Base-by-base conservation (phyloP, 1,140 invertebrate species). In the Drosophila biarmipes region DNA sequence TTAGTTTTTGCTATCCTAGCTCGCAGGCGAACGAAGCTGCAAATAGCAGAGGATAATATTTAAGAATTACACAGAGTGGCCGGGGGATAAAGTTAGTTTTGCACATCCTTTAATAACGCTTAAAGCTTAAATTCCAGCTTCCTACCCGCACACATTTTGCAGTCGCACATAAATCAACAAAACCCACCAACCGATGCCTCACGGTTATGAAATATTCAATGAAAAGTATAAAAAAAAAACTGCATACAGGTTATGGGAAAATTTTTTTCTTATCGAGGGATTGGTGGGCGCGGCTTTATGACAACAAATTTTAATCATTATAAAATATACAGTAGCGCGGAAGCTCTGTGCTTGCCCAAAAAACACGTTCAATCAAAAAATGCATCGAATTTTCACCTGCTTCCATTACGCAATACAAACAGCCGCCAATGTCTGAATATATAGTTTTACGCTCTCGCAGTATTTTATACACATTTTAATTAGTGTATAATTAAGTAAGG, bases 221-320 rank as follows among this genome's bases (percentile, higher is more conserved):
- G 35, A 34, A 64, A 63, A 42, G 14, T 2, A 12, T 21, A 67
- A 40, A 64, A 27, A 59, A 63, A 63, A 63, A 34, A 2, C 34
- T 2, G 8, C 17, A 6, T 27, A 37, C 35, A 35, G 35, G 14
- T 24, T 53, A 52, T 61, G 27, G 58, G 15, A 24, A 51, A 24
- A 51, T 42, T 42, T 34, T 43, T 43, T 43, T 43, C 21, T 10
- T 43, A 14, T 12, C 1, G 34, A 4, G 15, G 27, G 11, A 15
- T 17, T 42, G 17, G 27, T 19, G n/a, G 43, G 35, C 19, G 27
- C 40, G 17, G 42, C 45, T 43, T 64, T 64, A 67, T 67, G 45
- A 64, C 63, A 52, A 73, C 51, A 64, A 74, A 55, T 74, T 74
- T 73, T 63, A 74, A 74, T 74, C 71, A 73, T 74, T 63, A 74